Base-by-base conservation (phyloP, 2,797 vertebrate genomes). In the Sebastes matsubarae region DNA sequence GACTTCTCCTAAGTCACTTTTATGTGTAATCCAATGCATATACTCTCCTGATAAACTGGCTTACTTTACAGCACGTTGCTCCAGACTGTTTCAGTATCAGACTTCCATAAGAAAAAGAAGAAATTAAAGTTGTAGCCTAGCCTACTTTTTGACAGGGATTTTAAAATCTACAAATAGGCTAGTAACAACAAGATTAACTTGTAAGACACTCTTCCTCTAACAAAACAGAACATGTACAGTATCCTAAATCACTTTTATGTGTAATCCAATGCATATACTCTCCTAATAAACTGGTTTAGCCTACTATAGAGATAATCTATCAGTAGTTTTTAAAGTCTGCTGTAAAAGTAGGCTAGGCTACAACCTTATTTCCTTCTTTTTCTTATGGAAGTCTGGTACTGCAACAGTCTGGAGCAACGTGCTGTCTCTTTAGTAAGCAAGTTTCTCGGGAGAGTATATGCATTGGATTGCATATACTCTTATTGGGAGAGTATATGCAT, bases 11-110 rank as follows among this genome's bases (percentile, higher is more conserved):
- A 42, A 42, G 0, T 38, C 12, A 36, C 34, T 36, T 36, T 36
- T 36, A 36, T 36, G 34, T 36, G 11, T 36, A 36, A 36, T 36
- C 34, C 34, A 14, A 38, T 38, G 36, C 36, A 38, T 38, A 38
- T 38, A 38, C 36, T 38, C 36, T 38, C 36, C 36, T 38, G 12
- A 38, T 38, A 38, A 38, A 38, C 36, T 38, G 12, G 36, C 12
- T 5, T 38, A 13, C 36, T 38, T 6, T 14, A 42, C 38, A 14
- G 38, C 38, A 42, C 1, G 6, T 42, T 42, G 38, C 81, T 63
- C 68, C 74, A 79, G 60, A 82, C 75, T 80, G 65, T 30, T 55
- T 46, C 34, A 79, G 58, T 8, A 76, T 36, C 72, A 83, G 57
- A 88, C 69, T 30, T 80, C 63, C 60, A 76, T 3, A 13, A 38